Evolutionary conservation across 2,888 invertebrate genomes (phyloP), one percentile per base, ranked within the genome.

Genomic region (Apodemia mormo): DNA sequence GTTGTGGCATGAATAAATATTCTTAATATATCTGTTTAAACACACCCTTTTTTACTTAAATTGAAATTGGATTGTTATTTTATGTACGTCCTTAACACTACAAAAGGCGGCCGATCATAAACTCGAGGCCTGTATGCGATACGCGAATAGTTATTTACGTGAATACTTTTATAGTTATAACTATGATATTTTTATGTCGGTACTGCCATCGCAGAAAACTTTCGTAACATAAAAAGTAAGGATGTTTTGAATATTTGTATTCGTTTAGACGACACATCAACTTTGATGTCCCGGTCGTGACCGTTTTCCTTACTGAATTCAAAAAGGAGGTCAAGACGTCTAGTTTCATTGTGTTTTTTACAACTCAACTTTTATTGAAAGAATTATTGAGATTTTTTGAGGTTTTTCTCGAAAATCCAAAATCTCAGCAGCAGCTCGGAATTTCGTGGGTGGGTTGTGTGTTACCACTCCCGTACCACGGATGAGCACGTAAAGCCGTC

Each of bases 51-150:
- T 33, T 30, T 61, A 61, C 12, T 61, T 33, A 61, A 33, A 61
- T 61, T 61, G 33, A 61, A 61, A 61, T 33, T 61, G 61, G 33
- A 61, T 58, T 58, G 58, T 58, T 33, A 61, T 33, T 61, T 61
- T 61, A 61, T 61, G 2, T 12, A 61, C 33, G 33, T 33, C 33
- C 33, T 61, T 61, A 61, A 61, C 61, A 61, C 14, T 61, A 61
- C 61, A 61, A 61, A 61, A 33, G 61, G 12, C 6, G 61, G 61
- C 12, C 49, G 49, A 49, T 5, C 61, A 61, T 61, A 61, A 61
- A 61, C 14, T 61, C 14, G 5, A 61, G 61, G 33, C 61, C 33
- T 61, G 33, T 33, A 33, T 61, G 58, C 12, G 61, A 61, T 61
- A 61, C 30, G 33, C 33, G 12, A 5, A 30, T 12, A 30, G 45